Evolutionary conservation across 2,797 vertebrate genomes (phyloP).

Genomic region (Gallirallus australis): DNA sequence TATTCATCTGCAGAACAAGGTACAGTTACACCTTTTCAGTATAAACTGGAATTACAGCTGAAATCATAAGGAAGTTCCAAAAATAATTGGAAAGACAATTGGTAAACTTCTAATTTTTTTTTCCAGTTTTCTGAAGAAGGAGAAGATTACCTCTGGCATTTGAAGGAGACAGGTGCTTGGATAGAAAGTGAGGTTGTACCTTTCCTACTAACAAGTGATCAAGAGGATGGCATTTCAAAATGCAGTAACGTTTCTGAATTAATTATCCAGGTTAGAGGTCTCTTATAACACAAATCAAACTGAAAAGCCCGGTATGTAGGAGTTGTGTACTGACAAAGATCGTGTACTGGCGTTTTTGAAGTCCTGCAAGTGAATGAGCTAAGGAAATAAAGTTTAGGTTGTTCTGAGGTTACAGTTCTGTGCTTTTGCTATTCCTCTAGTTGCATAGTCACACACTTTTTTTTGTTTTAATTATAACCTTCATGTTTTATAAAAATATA

Average conservation of each 20-base stretch:
- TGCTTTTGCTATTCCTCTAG: neutral
- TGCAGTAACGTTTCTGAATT: conserved; percentile 75
- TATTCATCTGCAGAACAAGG: conserved; percentile 89
- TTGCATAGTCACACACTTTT: neutral
- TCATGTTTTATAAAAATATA: neutral
- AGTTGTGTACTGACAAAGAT: neutral
- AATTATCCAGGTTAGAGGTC: conserved; percentile 85
- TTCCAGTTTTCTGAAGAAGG: conserved; percentile 83
- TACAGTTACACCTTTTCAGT: conserved; percentile 54
- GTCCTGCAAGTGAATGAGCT: neutral
- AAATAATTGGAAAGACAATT: neutral
- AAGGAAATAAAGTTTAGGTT: neutral
- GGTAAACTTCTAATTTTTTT: neutral
- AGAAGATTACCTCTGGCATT: conserved; percentile 80
- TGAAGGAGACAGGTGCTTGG: conserved; percentile 87
- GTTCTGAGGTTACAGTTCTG: neutral
- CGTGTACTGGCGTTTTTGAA: neutral
- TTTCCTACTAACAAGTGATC: conserved; percentile 71
- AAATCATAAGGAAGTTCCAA: neutral
- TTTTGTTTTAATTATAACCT: neutral
- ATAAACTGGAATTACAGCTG: neutral
- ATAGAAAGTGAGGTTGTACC: conserved; percentile 83
- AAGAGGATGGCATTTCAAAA: conserved; percentile 66
- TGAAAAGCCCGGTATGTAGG: neutral
- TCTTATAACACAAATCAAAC: neutral